Base-by-base conservation (phyloP, 2,888 invertebrate species). In the Thereva unica region DNA sequence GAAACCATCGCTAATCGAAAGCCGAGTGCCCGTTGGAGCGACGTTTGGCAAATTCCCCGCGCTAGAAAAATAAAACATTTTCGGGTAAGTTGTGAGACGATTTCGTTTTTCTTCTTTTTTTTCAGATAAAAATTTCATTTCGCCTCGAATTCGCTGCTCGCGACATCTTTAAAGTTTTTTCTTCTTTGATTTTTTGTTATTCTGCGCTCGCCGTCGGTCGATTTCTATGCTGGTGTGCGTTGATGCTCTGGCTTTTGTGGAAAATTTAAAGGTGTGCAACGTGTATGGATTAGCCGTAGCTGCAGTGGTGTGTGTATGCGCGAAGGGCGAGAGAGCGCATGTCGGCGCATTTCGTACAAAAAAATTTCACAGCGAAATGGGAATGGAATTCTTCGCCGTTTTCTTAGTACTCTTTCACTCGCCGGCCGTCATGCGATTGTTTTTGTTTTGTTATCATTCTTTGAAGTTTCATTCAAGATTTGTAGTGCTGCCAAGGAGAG, bases 151-250 rank as follows among this genome's bases (percentile, higher is more conserved):
- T 23, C 23, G 23, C 23, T 23, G 23, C 49, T 50, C 49, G 61
- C 61, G 57, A 59, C 57, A 59, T 59, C 57, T 59, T 59, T 59
- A 38, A 59, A 59, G 40, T 61, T 61, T 23, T 23, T 55, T 61
- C 40, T 61, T 50, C 49, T 40, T 49, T 34, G 40, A 37, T 37
- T 12, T n/a, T 10, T 50, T 5, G 47, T 38, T 57, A n/a, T 23
- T 23, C 23, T 23, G 23, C 23, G 44, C 45, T 23, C 41, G 41
- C 56, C 45, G 56, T 47, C 49, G 59, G 59, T 59, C 59, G 59
- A 59, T 59, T 59, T 59, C 59, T 40, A 12, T 38, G 34, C 1
- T 8, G 35, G 44, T 45, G 23, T 37, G 49, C 12, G 44, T 6
- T 34, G 56, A 34, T 56, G 47, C 38, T 49, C 12, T 59, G 59